Evolutionary conservation across 1,140 invertebrate genomes (phyloP), one percentile per base, ranked within the genome.

Genomic region (Bombus fervidus): DNA sequence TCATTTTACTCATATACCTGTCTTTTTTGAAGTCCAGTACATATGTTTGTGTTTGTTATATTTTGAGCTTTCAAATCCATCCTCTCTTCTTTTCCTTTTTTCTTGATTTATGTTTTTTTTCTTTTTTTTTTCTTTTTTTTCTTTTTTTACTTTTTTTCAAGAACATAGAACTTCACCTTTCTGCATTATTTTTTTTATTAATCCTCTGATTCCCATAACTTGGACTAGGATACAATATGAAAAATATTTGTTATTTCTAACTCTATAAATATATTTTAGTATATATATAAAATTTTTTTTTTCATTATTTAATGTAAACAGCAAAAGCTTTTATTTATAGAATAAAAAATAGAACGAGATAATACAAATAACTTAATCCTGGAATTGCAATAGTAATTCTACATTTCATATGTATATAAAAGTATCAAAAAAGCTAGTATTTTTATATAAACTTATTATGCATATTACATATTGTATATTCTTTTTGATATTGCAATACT

Each of bases 21-120:
- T 77, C 9, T 57, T 41, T 31, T 62, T 31, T 8, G 76, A 43
- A 79, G 76, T 84, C 83, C 75, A 84, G 68, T 84, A 84, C 76
- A 80, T 80, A 53, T 79, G 68, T 84, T 72, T 84, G 53, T 84
- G 39, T 79, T 80, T 53, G 15, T 64, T 43, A 34, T 28, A 6
- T 28, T 25, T 28, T n/a, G 15, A n/a, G 15, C 47, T 37, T 43
- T 41, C 68, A 34, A 68, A 71, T 57, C 18, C 0, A 18, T 47
- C n/a, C 18, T 37, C 1, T 71, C 2, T 8, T 22, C 18, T 9
- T 68, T 10, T 25, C 18, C 41, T 72, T 15, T 41, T 69, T 37
- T 15, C 1, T 31, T 28, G 4, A 25, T 73, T n/a, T 43, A 31
- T 59, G 5, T 10, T 0, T 37, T 64, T 57, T 69, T 41, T 71